Percentiles rank a stretch among this genome's conserved stretches.
These are phyloP conservation scores for Ennomos fuscantarius DNA, from an alignment of 2,888 invertebrate species.

Conservation along the genomic window DNA sequence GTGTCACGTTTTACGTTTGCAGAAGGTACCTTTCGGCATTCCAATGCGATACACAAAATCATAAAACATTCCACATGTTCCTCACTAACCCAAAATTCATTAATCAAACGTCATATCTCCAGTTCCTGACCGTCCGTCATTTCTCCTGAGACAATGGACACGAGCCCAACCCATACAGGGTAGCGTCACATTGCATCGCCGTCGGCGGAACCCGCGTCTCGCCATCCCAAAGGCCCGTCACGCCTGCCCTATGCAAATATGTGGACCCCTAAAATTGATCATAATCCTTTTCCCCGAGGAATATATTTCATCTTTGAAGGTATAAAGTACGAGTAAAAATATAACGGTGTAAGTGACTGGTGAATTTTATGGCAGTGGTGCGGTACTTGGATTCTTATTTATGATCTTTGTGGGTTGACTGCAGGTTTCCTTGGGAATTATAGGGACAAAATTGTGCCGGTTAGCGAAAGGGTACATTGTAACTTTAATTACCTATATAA, in stretches of 20 bases:
- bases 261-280: constrained; percentile 66
- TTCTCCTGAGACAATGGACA: constrained; percentile 47
- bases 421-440: constrained; percentile 4
- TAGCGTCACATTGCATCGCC: constrained; percentile 60
- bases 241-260: constrained; percentile 79
- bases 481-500: constrained; percentile 17
- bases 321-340: constrained; percentile 45
- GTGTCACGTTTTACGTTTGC: too few relatives aligned
- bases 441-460: constrained; percentile 7
- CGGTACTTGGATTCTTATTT: constrained; percentile 19
- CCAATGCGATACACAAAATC: background rate
- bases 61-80: constrained; percentile 6
- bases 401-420: constrained; percentile 8
- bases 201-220: constrained; percentile 54
- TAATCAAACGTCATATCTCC: constrained; percentile 30
- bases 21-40: too few relatives aligned
- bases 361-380: constrained; percentile 25
- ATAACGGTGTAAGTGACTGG: constrained; percentile 40
- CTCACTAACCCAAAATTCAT: constrained; percentile 27
- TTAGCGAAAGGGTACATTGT: constrained; percentile 10
- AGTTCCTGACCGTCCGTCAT: constrained; percentile 37
- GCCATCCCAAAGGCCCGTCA: constrained; percentile 55
- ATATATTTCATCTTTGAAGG: constrained; percentile 45
- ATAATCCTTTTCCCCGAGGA: constrained; percentile 52
- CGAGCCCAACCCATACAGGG: constrained; percentile 54